phyloP scores from a whole-genome alignment of 2,113 vertebrate genomes.

The Misgurnus mizolepis region DNA sequence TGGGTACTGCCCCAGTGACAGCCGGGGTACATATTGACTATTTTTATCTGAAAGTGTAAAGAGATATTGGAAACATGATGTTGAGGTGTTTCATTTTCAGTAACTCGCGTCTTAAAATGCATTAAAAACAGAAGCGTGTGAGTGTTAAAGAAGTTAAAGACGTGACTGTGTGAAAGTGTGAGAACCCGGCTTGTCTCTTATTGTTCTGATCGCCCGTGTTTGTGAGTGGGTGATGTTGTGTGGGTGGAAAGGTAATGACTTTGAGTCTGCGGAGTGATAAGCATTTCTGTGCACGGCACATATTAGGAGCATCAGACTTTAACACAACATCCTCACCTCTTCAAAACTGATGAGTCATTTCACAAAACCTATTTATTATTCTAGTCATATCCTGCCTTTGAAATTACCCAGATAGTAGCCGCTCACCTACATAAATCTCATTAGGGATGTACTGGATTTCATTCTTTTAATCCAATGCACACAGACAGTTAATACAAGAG shows the following conservation, averaged over 20 bases:
- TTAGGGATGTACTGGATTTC: slow-evolving; percentile 44
- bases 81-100: too few species aligned
- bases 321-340: background rate
- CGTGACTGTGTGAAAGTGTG: background rate
- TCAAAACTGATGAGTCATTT: slow-evolving; percentile 73
- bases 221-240: slow-evolving; percentile 60
- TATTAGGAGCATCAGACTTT: slow-evolving; percentile 66
- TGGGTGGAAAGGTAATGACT: slow-evolving; percentile 69
- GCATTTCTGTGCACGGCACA: slow-evolving; percentile 63
- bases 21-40: too few species aligned
- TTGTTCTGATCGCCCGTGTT: slow-evolving; percentile 13
- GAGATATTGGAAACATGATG: too few species aligned
- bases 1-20: too few species aligned
- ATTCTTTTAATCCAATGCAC: slow-evolving; percentile 35
- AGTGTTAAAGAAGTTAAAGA: background rate
- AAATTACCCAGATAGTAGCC: slow-evolving; percentile 1
- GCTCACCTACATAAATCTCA: slow-evolving; percentile 36
- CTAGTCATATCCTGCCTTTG: background rate
- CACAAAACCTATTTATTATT: slow-evolving; percentile 54
- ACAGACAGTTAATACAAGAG: slow-evolving; percentile 6
- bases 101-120: background rate
- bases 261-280: slow-evolving; percentile 67
- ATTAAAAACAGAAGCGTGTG: background rate
- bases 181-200: background rate
- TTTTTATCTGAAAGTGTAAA: too few species aligned